Conservation (phyloP, 2,888 invertebrate genomes). For the Sisyra nigra region DNA sequence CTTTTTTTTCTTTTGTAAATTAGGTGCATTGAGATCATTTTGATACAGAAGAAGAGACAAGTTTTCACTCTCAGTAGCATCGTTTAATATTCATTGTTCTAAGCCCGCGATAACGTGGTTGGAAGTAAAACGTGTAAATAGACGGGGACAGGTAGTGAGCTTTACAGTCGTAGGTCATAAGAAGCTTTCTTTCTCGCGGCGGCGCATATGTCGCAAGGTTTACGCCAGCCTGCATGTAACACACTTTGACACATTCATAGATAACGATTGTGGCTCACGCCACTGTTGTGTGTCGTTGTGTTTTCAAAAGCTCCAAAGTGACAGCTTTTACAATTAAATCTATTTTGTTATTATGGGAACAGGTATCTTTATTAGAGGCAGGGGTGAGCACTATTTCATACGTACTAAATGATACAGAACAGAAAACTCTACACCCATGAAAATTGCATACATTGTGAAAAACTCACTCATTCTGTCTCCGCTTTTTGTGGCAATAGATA, state of each 20-base stretch:
- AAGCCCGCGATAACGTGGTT: background rate
- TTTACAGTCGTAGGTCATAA: background rate
- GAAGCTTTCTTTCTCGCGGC: background rate
- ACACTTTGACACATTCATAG: constrained; percentile 6
- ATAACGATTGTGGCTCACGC: constrained; percentile 2
- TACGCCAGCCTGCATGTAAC: background rate
- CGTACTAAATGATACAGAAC: too few species aligned
- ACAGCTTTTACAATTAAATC: constrained; percentile 8
- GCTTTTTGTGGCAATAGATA: too few species aligned
- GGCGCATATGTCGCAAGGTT: background rate
- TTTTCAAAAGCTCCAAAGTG: constrained; percentile 6
- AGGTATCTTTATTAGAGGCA: too few species aligned
- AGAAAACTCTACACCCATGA: too few species aligned
- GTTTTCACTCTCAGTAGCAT: too few species aligned
- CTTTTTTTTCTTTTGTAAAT: too few species aligned
- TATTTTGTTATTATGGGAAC: constrained; percentile 1
- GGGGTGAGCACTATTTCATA: too few species aligned
- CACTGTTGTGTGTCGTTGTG: constrained; percentile 1
- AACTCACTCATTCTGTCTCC: too few species aligned
- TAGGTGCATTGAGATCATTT: too few species aligned
- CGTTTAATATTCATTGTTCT: background rate
- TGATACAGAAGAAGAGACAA: too few species aligned
- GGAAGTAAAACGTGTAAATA: background rate
- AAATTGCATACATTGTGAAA: too few species aligned
- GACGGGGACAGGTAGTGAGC: background rate